A percentile compares a stretch with the other conserved stretches of the same genome.
Conservation (phyloP, 2,113 vertebrate species). For the Cebidichthys violaceus region DNA sequence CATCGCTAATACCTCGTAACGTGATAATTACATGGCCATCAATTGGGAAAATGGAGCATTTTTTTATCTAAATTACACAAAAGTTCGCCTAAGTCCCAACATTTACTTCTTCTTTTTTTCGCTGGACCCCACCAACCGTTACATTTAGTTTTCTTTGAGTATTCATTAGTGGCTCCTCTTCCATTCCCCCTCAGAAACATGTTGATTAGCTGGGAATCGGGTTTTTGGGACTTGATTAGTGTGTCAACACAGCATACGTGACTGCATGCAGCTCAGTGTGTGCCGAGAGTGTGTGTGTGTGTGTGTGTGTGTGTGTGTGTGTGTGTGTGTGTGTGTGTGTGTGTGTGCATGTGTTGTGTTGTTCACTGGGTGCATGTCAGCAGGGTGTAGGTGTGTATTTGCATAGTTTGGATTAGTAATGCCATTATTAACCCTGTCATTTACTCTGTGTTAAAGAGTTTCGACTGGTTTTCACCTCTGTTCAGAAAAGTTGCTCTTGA, state of each 20-base stretch:
- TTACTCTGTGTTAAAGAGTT: not conserved
- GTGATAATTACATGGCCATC: conserved; percentile 70
- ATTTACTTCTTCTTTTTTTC: conserved; percentile 14
- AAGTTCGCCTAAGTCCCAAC: conserved; percentile 32
- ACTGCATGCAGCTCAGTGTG: conserved; percentile 10
- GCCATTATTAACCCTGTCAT: conserved; percentile 18
- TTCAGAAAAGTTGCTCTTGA: too few species aligned
- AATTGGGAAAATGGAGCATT: conserved; percentile 65
- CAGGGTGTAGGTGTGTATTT: conserved; percentile 25
- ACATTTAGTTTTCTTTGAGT: conserved; percentile 47
- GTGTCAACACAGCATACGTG: conserved; percentile 2
- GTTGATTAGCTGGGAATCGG: conserved; percentile 30
- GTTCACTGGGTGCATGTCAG: not conserved
- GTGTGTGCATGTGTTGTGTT: not conserved
- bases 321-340: conserved; percentile 24
- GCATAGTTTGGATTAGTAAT: conserved; percentile 14
- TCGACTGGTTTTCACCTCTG: too few species aligned
- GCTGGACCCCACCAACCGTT: conserved; percentile 16
- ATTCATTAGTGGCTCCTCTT: conserved; percentile 46
- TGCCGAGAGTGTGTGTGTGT: conserved; percentile 21
- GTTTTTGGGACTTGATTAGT: conserved; percentile 24
- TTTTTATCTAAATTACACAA: conserved; percentile 70
- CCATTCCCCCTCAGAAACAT: not conserved
- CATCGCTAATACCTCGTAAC: conserved; percentile 56
- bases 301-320: conserved; percentile 20